A percentile compares a stretch with the other conserved stretches of the same genome.
Evolutionary conservation across 1,140 invertebrate genomes (phyloP).

Genomic region (Drosophila repleta): DNA sequence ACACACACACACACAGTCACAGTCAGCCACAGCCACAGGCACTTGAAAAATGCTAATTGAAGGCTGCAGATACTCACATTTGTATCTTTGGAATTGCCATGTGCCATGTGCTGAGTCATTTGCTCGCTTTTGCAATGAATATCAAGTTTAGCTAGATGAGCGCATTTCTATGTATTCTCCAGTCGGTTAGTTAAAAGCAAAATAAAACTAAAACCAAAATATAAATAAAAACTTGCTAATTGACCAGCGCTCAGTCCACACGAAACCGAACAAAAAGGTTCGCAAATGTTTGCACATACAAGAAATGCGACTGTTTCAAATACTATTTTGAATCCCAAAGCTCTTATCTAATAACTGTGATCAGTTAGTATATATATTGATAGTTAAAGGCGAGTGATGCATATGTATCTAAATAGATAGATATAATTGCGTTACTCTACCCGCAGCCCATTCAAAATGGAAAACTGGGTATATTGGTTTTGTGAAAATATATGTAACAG

Average conservation of each 20-base stretch:
- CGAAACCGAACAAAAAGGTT: slow-evolving; percentile 17
- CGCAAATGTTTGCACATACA: slow-evolving; percentile 14
- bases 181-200: slow-evolving; percentile 26
- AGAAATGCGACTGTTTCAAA: slow-evolving; percentile 20
- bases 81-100: slow-evolving; percentile 48
- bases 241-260: slow-evolving; percentile 14
- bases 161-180: slow-evolving; percentile 37
- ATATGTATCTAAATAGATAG: no score
- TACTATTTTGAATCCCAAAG: not conserved
- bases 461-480: no score
- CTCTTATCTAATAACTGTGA: not conserved
- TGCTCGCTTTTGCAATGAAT: slow-evolving; percentile 7
- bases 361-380: not conserved
- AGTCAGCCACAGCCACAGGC: slow-evolving; percentile 14
- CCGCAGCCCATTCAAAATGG: no score
- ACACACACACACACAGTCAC: no score
- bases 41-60: slow-evolving; percentile 74
- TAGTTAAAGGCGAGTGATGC: not conserved
- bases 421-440: no score
- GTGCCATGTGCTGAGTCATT: slow-evolving; percentile 40
- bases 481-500: no score
- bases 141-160: slow-evolving; percentile 38
- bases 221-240: slow-evolving; percentile 35
- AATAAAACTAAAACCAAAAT: slow-evolving; percentile 19
- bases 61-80: slow-evolving; percentile 53